Base-by-base conservation (phyloP, 2,113 vertebrate species). In the Rhinolophus sinicus region DNA sequence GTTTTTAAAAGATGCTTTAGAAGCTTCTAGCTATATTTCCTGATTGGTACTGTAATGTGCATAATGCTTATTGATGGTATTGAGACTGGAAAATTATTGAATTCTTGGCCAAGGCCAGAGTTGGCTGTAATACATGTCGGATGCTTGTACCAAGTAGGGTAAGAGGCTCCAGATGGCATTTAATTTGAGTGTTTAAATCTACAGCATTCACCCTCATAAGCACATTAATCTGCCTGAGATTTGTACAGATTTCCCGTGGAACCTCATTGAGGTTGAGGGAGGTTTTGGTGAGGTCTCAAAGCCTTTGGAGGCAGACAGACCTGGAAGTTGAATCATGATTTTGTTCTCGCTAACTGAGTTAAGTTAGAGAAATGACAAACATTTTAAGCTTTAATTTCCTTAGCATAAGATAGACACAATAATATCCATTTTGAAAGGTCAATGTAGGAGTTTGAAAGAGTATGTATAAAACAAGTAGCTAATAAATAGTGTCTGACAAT, bases 131-230 rank as follows among this genome's bases (percentile, higher is more conserved):
- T 65, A 81, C 62, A 38, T 73, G 73, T 65, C 58, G n/a, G 54
- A 60, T 94, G 67, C 84, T 97, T 95, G 44, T 82, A 93, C 70
- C 72, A 78, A 77, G 65, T 58, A n/a, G 47, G n/a, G 16, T 89
- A 80, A 94, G 78, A 87, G 86, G 90, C 87, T 95, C 96, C 96
- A 97, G 97, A 95, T 94, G 96, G 88, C 73, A 77, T 96, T 97
- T 91, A 96, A 91, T 97, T 96, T 90, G 95, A 97, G 94, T 97
- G 86, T 93, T 97, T 97, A 92, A 85, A 94, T 90, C 88, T 86
- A 70, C 3, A 93, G 91, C 44, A 52, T 78, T 97, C 91, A 81
- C 73, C 54, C 91, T 94, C 47, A 92, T 93, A 95, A 97, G 84
- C 85, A 96, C 72, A 75, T 82, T 96, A 91, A 96, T 97, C 90